Conservation (phyloP, 64 coral and sea anemone species). For the Platygyra sinensis region DNA sequence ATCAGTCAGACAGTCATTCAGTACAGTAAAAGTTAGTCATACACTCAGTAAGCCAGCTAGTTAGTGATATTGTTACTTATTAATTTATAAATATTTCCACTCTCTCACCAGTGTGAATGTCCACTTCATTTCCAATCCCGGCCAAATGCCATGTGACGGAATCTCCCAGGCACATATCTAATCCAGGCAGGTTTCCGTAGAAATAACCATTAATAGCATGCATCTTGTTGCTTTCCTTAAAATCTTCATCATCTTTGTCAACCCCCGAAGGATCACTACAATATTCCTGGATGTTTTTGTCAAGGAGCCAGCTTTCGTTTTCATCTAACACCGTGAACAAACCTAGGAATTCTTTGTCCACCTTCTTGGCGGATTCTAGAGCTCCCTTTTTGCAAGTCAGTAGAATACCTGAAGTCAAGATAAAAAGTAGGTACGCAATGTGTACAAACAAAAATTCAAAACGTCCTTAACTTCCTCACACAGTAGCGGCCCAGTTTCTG, state of each 20-base stretch:
- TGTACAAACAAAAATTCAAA: too few relatives aligned
- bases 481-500: too few relatives aligned
- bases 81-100: neutral
- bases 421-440: neutral
- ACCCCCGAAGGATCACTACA: conserved; percentile 20
- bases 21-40: too few relatives aligned
- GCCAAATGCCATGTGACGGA: conserved; percentile 77
- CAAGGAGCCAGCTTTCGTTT: conserved; percentile 84
- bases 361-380: conserved; percentile 39
- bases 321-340: conserved; percentile 92
- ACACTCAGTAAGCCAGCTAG: too few relatives aligned
- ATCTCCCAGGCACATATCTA: conserved; percentile 70
- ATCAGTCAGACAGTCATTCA: too few relatives aligned
- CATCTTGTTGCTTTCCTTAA: conserved; percentile 83
- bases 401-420: conserved; percentile 57
- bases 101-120: conserved; percentile 77
- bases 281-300: conserved; percentile 67
- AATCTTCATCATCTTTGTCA: conserved; percentile 61
- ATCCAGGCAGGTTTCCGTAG: conserved; percentile 66
- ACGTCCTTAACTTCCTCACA: too few relatives aligned
- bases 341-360: conserved; percentile 76
- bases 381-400: conserved; percentile 84
- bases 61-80: too few relatives aligned
- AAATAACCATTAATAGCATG: conserved; percentile 85
- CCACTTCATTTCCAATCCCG: conserved; percentile 86